Evolutionary conservation across 1,140 invertebrate species (phyloP).

Genomic region (Orchestia grillus): DNA sequence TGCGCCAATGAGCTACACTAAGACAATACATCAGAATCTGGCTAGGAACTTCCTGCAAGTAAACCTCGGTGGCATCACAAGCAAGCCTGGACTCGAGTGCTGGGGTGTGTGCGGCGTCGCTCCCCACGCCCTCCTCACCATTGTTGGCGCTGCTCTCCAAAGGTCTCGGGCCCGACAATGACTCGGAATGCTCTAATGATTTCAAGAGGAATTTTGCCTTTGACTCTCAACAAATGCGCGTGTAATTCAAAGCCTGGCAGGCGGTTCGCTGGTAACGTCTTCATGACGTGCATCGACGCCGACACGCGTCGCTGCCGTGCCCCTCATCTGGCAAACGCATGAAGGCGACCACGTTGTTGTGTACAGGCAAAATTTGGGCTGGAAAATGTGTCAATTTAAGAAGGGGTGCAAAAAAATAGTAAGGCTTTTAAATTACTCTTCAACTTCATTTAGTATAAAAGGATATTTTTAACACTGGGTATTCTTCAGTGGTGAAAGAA

Average conservation of each 20-base stretch:
- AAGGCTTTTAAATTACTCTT: not conserved
- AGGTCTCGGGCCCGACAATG: slow-evolving; percentile 42
- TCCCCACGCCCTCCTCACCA: not conserved
- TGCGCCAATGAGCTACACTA: too few relatives aligned
- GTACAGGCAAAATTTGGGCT: not conserved
- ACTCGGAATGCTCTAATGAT: slow-evolving; percentile 54
- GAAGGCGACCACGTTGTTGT: not conserved
- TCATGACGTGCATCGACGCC: not conserved
- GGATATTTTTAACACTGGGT: too few relatives aligned
- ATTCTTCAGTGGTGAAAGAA: too few relatives aligned
- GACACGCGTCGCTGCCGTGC: not conserved
- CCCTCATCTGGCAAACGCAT: not conserved
- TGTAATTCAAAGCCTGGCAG: slow-evolving; percentile 54
- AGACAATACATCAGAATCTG: not conserved
- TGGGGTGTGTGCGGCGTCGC: not conserved
- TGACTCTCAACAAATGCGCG: slow-evolving; percentile 36
- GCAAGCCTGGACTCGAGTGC: not conserved
- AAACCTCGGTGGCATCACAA: not conserved
- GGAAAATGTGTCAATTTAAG: not conserved
- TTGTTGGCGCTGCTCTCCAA: slow-evolving; percentile 16
- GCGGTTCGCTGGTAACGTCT: slow-evolving; percentile 20
- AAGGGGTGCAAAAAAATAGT: not conserved
- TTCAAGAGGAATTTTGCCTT: slow-evolving; percentile 55
- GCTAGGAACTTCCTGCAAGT: not conserved
- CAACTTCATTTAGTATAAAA: not conserved